phyloP scores from a whole-genome alignment of 2,888 invertebrate genomes.

The Phengaris arion region DNA sequence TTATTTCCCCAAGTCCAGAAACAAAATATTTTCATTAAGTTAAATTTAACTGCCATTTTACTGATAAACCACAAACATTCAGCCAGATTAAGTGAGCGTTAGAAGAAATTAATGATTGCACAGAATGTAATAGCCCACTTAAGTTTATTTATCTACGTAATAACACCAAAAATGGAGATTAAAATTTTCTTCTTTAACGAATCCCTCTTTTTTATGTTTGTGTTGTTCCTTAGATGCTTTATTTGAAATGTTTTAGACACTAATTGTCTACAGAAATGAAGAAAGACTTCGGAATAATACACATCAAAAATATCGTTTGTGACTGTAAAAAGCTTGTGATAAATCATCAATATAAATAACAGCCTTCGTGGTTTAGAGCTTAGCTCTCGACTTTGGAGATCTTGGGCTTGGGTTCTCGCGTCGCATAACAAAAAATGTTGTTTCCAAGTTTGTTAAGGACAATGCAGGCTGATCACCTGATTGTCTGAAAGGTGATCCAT shows the following conservation, averaged over 20 bases:
- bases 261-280: not conserved
- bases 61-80: conserved; percentile 26
- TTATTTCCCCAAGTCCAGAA: not conserved
- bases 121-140: conserved; percentile 21
- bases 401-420: no score
- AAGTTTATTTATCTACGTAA: conserved; percentile 22
- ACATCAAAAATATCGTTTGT: no score
- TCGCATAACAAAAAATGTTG: no score
- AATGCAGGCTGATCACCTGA: no score
- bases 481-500: no score
- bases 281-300: not conserved
- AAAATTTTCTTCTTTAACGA: conserved; percentile 22
- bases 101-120: conserved; percentile 24
- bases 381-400: no score
- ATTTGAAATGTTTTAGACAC: not conserved
- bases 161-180: conserved; percentile 27
- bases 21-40: conserved; percentile 19
- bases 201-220: not conserved
- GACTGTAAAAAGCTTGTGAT: no score
- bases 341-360: no score
- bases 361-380: no score
- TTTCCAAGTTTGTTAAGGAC: no score
- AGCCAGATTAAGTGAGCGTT: conserved; percentile 22
- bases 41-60: conserved; percentile 23
- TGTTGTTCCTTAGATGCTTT: not conserved